A percentile compares a stretch with the other conserved stretches of the same genome.
Evolutionary conservation across 2,888 invertebrate genomes (phyloP).

Genomic region (Hyalella azteca): DNA sequence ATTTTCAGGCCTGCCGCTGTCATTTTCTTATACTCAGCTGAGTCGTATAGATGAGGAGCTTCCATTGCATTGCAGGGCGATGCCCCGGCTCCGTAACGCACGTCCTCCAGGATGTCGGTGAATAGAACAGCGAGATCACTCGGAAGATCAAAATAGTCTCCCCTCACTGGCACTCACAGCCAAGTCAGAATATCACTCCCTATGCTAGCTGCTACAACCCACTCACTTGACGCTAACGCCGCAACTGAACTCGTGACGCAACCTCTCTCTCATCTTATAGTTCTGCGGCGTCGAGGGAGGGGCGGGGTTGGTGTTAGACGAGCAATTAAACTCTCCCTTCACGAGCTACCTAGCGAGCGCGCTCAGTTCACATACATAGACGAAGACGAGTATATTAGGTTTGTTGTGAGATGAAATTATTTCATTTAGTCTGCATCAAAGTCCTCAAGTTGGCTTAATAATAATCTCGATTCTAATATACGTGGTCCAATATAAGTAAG

Average conservation of each 20-base stretch:
- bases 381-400: too few species aligned
- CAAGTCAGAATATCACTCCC: not conserved
- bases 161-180: not conserved
- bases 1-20: slow-evolving; percentile 63
- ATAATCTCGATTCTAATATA: too few species aligned
- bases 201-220: not conserved
- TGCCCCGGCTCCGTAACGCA: slow-evolving; percentile 54
- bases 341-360: too few species aligned
- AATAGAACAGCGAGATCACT: slow-evolving; percentile 35
- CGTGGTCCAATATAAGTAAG: too few species aligned
- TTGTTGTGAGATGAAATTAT: too few species aligned
- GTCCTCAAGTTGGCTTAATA: too few species aligned
- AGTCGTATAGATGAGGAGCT: slow-evolving; percentile 86
- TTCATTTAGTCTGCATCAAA: too few species aligned
- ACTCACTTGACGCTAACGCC: slow-evolving; percentile 10
- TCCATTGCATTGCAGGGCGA: slow-evolving; percentile 59
- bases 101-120: slow-evolving; percentile 54
- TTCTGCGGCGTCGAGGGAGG: not conserved
- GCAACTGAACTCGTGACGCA: slow-evolving; percentile 38
- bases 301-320: not conserved
- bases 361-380: too few species aligned
- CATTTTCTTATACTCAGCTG: slow-evolving; percentile 67
- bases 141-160: not conserved
- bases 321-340: not conserved
- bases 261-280: slow-evolving; percentile 20